These are phyloP conservation scores for Fregata magnificens DNA, from an alignment of 2,113 vertebrate species.

Conservation along the genomic window DNA sequence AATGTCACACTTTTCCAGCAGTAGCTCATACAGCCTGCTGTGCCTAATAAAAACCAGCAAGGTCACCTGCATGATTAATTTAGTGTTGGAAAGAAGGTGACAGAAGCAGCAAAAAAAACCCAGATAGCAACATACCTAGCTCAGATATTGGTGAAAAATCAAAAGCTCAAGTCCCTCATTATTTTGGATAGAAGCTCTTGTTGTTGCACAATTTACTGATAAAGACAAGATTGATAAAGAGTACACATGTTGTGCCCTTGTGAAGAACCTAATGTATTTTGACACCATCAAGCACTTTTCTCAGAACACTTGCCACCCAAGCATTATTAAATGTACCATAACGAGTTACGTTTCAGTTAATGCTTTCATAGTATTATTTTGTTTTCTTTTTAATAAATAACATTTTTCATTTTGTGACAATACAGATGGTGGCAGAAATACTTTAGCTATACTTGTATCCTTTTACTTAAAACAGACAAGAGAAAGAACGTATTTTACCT, in stretches of 20 bases:
- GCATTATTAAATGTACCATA: not conserved
- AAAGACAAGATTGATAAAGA: not conserved
- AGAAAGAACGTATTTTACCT: not conserved
- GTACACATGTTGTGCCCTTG: not conserved
- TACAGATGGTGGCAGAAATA: not conserved
- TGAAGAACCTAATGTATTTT: not conserved
- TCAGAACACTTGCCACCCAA: not conserved
- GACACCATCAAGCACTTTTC: not conserved
- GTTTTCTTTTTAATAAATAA: not conserved
- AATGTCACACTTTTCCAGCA: constrained; percentile 3
- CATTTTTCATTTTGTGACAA: not conserved
- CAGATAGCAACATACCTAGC: not conserved
- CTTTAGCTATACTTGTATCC: not conserved
- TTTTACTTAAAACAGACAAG: not conserved
- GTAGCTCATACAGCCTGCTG: not conserved
- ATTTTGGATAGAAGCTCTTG: not conserved
- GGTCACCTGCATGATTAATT: constrained; percentile 48
- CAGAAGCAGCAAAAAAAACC: not conserved
- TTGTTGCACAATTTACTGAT: constrained; percentile 5
- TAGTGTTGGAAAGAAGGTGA: not conserved
- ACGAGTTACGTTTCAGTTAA: not conserved
- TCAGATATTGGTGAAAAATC: not conserved
- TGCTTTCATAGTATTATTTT: not conserved
- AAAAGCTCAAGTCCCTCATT: not conserved
- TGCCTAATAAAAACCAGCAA: constrained; percentile 5